These are phyloP conservation scores for Tiliacea citrago DNA, from an alignment of 2,888 invertebrate species.

Conservation along the genomic window DNA sequence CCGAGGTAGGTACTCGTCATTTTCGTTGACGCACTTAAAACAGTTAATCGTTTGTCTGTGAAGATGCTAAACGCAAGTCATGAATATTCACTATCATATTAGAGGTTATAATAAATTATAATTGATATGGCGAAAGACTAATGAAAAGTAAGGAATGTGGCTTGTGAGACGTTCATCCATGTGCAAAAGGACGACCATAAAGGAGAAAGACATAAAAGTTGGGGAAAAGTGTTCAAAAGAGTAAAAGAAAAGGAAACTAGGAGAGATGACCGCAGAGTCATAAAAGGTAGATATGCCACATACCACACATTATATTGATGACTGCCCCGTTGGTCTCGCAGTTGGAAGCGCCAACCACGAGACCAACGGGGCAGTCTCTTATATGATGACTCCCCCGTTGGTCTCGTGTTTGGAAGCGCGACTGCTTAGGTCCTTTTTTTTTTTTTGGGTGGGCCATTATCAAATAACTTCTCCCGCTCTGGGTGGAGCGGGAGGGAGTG, in stretches of 20 bases:
- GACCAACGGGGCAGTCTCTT: no score
- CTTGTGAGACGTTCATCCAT: background rate
- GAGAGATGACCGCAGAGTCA: background rate
- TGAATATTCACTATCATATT: constrained; percentile 58
- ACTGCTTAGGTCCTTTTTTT: no score
- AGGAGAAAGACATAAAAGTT: background rate
- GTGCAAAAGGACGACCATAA: background rate
- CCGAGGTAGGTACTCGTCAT: constrained; percentile 22
- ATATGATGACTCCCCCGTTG: no score
- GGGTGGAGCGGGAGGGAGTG: no score
- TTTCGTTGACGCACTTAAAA: constrained; percentile 32
- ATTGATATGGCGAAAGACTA: constrained; percentile 25
- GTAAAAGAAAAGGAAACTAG: background rate
- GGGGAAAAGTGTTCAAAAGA: background rate
- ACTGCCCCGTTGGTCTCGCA: no score
- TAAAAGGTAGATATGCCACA: background rate
- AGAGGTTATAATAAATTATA: constrained; percentile 36
- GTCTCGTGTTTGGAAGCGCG: no score
- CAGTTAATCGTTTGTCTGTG: constrained; percentile 41
- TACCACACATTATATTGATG: no score
- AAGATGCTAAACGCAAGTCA: constrained; percentile 16
- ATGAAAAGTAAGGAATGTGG: constrained; percentile 31
- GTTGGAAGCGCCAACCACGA: no score
- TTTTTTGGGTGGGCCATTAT: no score
- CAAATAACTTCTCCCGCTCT: no score